Base-by-base conservation (phyloP, 2,888 invertebrate genomes). In the Andrena flavipes region DNA sequence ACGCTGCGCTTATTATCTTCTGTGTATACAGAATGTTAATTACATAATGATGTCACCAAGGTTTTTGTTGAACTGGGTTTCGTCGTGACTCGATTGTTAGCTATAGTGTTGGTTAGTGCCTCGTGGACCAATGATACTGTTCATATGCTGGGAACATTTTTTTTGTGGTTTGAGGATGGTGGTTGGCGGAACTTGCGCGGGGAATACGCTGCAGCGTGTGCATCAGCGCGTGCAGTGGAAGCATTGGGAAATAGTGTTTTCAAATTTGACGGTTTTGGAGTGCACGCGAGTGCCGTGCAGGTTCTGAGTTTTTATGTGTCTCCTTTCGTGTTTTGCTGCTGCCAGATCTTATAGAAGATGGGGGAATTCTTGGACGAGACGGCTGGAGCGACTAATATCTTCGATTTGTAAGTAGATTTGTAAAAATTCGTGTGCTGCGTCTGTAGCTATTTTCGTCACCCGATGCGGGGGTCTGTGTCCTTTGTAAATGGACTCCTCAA, bases 391-490 rank as follows among this genome's bases (percentile, higher is more conserved):
- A 74, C 90, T 59, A 87, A 91, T 76, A 87, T 84, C 69, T 92
- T 91, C 42, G 93, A 93, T 13, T 74, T 35, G 93, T 93, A 63
- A 93, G 93, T 91, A 80, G 70, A 69, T 64, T 51, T 16, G 6
- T 54, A 26, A 8, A 29, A 23, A 16, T 70, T 30, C 26, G 8
- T 26, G 26, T 54, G 30, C 4, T 35, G 8, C 8, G 10, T 42
- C 6, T 6, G 20, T 23, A 54, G 59, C n/a, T 68, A 65, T 56
- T 72, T 54, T 42, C 30, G 42, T 30, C 23, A 56, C 4, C 33
- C 23, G 10, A 49, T 42, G 62, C 20, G n/a, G 49, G 16, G 74
- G 51, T 60, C 16, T 68, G 51, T 6, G 63, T 79, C 10, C n/a
- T 1, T 35, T 1, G n/a, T 23, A n/a, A 30, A 13, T 26, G 48